Evolutionary conservation across 2,797 vertebrate species (phyloP), one percentile per base, ranked within the genome.

Genomic region (Intellagama lesueurii): DNA sequence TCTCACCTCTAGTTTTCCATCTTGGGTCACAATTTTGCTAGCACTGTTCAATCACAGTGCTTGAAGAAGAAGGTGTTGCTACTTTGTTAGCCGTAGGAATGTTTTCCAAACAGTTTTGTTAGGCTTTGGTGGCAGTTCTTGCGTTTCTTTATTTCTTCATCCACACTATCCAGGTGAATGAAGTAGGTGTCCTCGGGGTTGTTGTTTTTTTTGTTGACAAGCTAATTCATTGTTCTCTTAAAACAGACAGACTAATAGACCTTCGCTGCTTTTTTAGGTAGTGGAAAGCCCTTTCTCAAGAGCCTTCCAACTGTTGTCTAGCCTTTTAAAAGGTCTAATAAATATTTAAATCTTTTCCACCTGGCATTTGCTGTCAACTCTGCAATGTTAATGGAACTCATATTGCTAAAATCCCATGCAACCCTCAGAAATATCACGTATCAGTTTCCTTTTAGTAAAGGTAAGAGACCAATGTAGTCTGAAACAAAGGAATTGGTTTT

Each of bases 151-250:
- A 6, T 32, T 30, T 14, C 16, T 73, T 73, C n/a, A 73, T 32
- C 14, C n/a, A 35, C n/a, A 32, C n/a, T 17, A 73, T 17, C 12
- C 72, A 87, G 32, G 73, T 84, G 70, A 81, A 81, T 81, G 73
- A 52, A 49, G 68, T 64, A 91, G 85, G 94, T 94, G 91, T 80
- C 78, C 69, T 91, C 75, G 91, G 75, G 28, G n/a, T n/a, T n/a
- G n/a, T 9, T 66, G 1, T 16, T 60, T 49, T 2, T 78, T 83
- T 35, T 89, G 77, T 81, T 91, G 86, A 90, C 3, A 89, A 64
- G 79, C 8, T 11, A 12, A 0, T 86, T 4, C n/a, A 14, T 75
- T 88, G 79, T 77, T 94, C 76, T 83, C 79, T 85, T 56, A 68
- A 93, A 79, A 89, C 64, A 69, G 32, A 22, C 72, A 35, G n/a